Evolutionary conservation across 2,888 invertebrate species (phyloP), one percentile per base, ranked within the genome.

Genomic region (Watsonalla cultraria): DNA sequence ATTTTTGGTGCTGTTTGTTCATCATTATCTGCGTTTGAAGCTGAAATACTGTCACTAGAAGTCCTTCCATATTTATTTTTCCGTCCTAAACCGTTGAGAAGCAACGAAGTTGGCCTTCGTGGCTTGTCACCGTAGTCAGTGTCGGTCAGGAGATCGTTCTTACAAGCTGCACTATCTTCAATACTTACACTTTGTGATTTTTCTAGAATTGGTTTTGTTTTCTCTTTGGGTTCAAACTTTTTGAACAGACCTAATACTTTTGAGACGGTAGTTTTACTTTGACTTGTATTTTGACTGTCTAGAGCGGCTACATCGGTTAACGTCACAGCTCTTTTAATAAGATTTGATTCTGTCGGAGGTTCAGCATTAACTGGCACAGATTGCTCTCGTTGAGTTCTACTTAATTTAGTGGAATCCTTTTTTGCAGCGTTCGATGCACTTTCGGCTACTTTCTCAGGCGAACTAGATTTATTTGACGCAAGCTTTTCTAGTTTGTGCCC

Each of bases 401-500:
- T 92, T 71, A 92, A 81, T 73, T 92, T 91, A 2, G 92, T 60
- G 42, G 61, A 57, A 52, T 78, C 80, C 69, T 81, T 85, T 55
- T 82, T 82, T 45, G 62, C 55, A 39, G 80, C 80, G 55, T 55
- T 74, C 33, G 67, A 68, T 52, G 68, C 58, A 54, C 70, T 81
- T 56, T 84, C 83, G 53, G 73, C 61, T 64, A 60, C 78, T 78
- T 94, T 88, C 82, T 91, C 84, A 60, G 90, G 88, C 65, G 92
- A 78, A 80, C 86, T 78, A 60, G 85, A 78, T 70, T 91, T 91
- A 58, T 86, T 90, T 51, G 92, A 91, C 1, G 93, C 87, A 45
- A 95, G 91, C 75, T 94, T 95, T 80, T 95, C 95, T 70, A 95
- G 91, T 76, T 94, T 95, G 72, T 95, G 95, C 47, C 96, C 96